Percentiles rank a stretch among this genome's conserved stretches.
Conservation (phyloP, 2,888 invertebrate genomes). For the Azorinus chamasolen region DNA sequence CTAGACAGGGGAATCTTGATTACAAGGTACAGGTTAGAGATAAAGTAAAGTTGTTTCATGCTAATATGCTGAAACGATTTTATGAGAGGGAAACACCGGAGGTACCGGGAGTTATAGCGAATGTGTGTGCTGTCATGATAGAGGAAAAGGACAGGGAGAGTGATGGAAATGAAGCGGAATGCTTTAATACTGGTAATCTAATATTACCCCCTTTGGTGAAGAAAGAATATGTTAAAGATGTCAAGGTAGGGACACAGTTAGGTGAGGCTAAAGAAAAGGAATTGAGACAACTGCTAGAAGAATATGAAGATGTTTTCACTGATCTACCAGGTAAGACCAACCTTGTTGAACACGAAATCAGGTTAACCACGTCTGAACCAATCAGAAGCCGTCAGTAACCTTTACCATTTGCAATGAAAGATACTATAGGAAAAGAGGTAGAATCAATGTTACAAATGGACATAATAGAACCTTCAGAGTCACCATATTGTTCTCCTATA, state of each 20-base stretch:
- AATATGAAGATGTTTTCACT: constrained; percentile 18
- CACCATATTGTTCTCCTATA: constrained; percentile 59
- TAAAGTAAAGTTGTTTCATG: constrained; percentile 35
- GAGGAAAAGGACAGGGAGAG: too few species aligned
- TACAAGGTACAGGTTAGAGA: constrained; percentile 40
- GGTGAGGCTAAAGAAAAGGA: constrained; percentile 1
- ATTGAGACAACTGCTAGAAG: constrained; percentile 12
- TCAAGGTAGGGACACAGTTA: neutral
- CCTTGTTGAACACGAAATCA: constrained; percentile 30
- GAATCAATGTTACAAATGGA: constrained; percentile 52
- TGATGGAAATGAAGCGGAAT: constrained; percentile 1
- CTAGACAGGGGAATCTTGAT: constrained; percentile 19
- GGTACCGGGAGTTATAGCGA: too few species aligned
- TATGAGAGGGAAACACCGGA: neutral
- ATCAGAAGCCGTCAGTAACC: constrained; percentile 44
- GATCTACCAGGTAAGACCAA: constrained; percentile 33
- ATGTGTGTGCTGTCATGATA: too few species aligned
- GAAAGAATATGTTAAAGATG: constrained; percentile 5
- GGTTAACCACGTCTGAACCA: constrained; percentile 25
- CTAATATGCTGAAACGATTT: constrained; percentile 52
- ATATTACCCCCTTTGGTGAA: neutral
- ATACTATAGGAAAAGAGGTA: constrained; percentile 48
- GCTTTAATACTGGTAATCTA: neutral
- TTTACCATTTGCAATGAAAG: constrained; percentile 40
- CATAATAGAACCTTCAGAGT: constrained; percentile 59